Conservation (phyloP, 2,797 vertebrate species). For the Anabacerthia variegaticeps region DNA sequence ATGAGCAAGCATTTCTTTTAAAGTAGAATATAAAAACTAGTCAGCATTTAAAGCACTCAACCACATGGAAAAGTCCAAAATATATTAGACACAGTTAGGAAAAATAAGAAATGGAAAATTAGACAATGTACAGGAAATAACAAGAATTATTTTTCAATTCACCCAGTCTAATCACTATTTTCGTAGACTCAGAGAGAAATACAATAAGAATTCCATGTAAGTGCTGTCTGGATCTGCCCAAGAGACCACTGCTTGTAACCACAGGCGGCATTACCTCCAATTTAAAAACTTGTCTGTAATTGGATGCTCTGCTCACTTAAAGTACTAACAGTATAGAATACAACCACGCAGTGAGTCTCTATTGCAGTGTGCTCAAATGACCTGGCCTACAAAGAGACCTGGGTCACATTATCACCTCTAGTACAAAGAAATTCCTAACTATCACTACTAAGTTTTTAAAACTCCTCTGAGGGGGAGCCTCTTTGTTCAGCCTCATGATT, state of each 20-base stretch:
- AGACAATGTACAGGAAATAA: not conserved
- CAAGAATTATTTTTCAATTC: not conserved
- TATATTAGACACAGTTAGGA: not conserved
- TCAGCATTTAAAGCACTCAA: not conserved
- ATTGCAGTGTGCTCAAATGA: not conserved
- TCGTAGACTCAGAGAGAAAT: not conserved
- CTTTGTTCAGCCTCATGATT: not conserved
- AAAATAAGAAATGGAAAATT: not conserved
- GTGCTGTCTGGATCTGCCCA: not conserved
- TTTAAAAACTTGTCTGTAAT: not conserved
- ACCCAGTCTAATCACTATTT: not conserved
- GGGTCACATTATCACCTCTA: not conserved
- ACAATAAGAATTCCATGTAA: not conserved
- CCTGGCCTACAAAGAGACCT: not conserved
- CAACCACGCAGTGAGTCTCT: not conserved
- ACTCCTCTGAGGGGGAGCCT: not conserved
- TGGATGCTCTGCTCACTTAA: not conserved
- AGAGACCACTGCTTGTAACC: not conserved
- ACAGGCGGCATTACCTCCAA: not conserved
- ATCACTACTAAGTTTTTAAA: not conserved
- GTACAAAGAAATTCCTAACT: not conserved
- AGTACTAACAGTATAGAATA: not conserved
- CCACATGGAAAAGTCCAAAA: not conserved
- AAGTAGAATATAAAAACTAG: not conserved
- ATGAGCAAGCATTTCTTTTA: not conserved